Base-by-base conservation (phyloP, 2,888 invertebrate species). In the Brachypalpus laphriformis region DNA sequence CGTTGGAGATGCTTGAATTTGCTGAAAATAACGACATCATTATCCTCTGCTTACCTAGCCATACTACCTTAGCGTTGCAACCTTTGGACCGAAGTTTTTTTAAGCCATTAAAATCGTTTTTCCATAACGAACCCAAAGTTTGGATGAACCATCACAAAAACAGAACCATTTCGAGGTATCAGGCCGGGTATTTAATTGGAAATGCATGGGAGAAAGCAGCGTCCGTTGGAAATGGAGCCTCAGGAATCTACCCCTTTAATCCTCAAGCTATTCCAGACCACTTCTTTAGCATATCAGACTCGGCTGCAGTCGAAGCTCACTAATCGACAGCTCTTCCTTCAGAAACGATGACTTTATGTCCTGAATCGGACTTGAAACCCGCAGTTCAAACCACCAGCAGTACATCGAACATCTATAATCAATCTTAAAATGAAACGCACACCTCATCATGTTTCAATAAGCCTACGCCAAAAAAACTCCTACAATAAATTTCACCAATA, bases 121-220 rank as follows among this genome's bases (percentile, higher is more conserved):
- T n/a, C n/a, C n/a, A n/a, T n/a, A n/a, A n/a, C n/a, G n/a, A n/a
- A n/a, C n/a, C n/a, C n/a, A n/a, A n/a, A n/a, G n/a, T n/a, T n/a
- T n/a, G n/a, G n/a, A n/a, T n/a, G n/a, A n/a, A 37, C 18, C 37
- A 37, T 37, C 57, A 37, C n/a, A 37, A 57, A 57, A 57, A 18
- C 14, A 37, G 37, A 37, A 57, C 37, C 9, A 37, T 37, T 11
- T 11, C 40, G 4, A 37, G 37, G 20, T 57, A 40, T 37, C 57
- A 57, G 22, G 20, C n/a, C 22, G 57, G 20, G 18, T 31, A 65
- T 31, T 47, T 65, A 16, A 49, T 65, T 65, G 63, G 47, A 7
- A 65, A 18, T 47, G 63, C 63, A n/a, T 63, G 63, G 47, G n/a
- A 31, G 31, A 63, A 63, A 20, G 31, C 63, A 31, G 34, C 47